These are phyloP conservation scores for Balearica regulorum DNA, from an alignment of 2,797 vertebrate species.

Conservation along the genomic window DNA sequence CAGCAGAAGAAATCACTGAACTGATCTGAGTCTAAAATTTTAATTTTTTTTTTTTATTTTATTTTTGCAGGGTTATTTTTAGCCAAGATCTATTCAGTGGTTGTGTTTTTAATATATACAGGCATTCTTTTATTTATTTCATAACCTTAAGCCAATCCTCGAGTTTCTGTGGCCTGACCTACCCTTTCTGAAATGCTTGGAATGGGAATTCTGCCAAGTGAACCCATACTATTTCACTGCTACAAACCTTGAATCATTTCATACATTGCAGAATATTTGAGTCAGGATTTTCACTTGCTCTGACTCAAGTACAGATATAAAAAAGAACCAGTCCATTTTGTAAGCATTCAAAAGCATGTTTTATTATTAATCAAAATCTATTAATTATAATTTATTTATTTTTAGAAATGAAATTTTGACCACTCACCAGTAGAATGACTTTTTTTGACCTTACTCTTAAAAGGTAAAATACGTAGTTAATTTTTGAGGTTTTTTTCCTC, in stretches of 20 bases:
- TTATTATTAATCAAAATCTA: conserved; percentile 13
- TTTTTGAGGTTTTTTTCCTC: conserved; percentile 1
- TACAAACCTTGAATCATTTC: not conserved
- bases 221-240: not conserved
- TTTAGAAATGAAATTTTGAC: conserved; percentile 55
- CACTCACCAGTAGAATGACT: conserved; percentile 39
- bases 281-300: not conserved
- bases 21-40: not conserved
- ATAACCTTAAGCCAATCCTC: not conserved
- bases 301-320: not conserved
- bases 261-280: not conserved
- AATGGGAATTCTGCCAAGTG: not conserved
- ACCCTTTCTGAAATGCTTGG: not conserved
- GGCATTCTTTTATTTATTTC: not conserved
- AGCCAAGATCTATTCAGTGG: not conserved
- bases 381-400: conserved; percentile 4
- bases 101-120: not conserved
- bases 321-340: not conserved
- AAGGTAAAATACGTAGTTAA: conserved; percentile 72
- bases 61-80: not conserved
- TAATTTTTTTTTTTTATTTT: not conserved
- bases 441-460: conserved; percentile 56
- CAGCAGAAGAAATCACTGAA: not conserved
- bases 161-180: not conserved
- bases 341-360: conserved; percentile 6